Evolutionary conservation across 2,888 invertebrate genomes (phyloP).

Genomic region (Charanyca ferruginea): DNA sequence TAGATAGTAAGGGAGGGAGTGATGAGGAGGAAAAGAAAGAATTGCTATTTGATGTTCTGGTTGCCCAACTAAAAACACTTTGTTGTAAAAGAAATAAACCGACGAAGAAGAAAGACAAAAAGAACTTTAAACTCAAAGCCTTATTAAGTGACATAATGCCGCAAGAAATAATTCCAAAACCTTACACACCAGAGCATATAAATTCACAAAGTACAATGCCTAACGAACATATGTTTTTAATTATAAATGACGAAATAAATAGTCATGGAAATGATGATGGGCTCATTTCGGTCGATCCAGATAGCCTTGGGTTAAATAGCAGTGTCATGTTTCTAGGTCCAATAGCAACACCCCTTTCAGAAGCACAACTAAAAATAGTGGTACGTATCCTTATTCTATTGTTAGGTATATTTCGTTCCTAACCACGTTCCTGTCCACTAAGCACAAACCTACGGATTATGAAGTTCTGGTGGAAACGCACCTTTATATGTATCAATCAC

Average conservation of each 20-base stretch:
- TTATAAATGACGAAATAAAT: constrained; percentile 86
- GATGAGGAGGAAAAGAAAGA: constrained; percentile 80
- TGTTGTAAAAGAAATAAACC: constrained; percentile 81
- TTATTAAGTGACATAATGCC: constrained; percentile 64
- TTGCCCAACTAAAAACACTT: constrained; percentile 82
- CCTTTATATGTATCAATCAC: neutral
- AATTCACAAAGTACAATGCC: constrained; percentile 47
- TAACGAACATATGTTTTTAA: constrained; percentile 83
- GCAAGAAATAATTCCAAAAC: constrained; percentile 45
- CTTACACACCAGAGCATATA: constrained; percentile 38
- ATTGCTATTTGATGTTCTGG: constrained; percentile 83
- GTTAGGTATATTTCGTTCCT: constrained; percentile 7
- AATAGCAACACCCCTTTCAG: constrained; percentile 79
- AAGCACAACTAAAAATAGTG: constrained; percentile 80
- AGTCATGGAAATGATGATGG: constrained; percentile 77
- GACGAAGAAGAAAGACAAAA: constrained; percentile 57
- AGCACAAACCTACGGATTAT: neutral
- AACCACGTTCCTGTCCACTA: neutral
- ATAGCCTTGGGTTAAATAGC: constrained; percentile 83
- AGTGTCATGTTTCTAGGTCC: constrained; percentile 85
- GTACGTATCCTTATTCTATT: constrained; percentile 72
- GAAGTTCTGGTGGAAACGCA: neutral
- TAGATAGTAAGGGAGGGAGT: constrained; percentile 62
- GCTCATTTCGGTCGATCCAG: constrained; percentile 83
- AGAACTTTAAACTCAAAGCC: constrained; percentile 58